A percentile compares a stretch with the other conserved stretches of the same genome.
Evolutionary conservation across 64 coral and sea anemone genomes (phyloP).

Genomic region (Catalaphyllia jardinei): DNA sequence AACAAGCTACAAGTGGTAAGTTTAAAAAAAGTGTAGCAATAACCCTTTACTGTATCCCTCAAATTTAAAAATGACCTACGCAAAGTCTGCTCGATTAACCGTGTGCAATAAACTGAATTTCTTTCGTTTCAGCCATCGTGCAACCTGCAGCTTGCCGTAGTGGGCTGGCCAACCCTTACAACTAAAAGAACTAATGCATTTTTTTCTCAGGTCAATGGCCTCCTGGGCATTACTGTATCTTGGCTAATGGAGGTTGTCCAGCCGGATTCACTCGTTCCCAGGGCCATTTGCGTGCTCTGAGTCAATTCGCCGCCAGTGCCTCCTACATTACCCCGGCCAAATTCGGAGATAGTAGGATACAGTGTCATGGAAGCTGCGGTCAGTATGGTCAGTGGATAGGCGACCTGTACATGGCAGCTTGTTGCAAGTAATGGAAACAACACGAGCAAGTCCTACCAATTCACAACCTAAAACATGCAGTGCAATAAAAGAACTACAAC

Average conservation of each 20-base stretch:
- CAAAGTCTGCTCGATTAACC: no score
- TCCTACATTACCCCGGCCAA: constrained; percentile 41
- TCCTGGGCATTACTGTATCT: constrained; percentile 75
- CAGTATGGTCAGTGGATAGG: constrained; percentile 55
- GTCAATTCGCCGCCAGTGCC: constrained; percentile 15
- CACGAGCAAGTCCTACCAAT: no score
- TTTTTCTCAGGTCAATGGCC: constrained; percentile 66
- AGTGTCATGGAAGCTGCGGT: constrained; percentile 73
- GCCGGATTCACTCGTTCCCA: constrained; percentile 38
- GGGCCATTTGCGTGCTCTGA: constrained; percentile 59
- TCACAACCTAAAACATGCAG: no score
- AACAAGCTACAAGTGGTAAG: neutral
- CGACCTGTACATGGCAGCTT: no score
- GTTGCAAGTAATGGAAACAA: no score
- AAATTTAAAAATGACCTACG: no score
- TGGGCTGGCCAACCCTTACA: neutral
- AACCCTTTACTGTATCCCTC: no score
- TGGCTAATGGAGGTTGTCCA: constrained; percentile 65
- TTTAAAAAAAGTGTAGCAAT: neutral
- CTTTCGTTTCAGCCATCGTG: no score
- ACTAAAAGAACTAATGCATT: neutral
- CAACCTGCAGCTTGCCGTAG: no score
- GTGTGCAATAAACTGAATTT: no score
- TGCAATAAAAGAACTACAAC: no score
- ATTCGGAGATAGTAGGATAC: constrained; percentile 73